Percentiles rank a stretch among this genome's conserved stretches.
phyloP scores from a whole-genome alignment of 2,888 invertebrate genomes.

The Hartigia nigra region DNA sequence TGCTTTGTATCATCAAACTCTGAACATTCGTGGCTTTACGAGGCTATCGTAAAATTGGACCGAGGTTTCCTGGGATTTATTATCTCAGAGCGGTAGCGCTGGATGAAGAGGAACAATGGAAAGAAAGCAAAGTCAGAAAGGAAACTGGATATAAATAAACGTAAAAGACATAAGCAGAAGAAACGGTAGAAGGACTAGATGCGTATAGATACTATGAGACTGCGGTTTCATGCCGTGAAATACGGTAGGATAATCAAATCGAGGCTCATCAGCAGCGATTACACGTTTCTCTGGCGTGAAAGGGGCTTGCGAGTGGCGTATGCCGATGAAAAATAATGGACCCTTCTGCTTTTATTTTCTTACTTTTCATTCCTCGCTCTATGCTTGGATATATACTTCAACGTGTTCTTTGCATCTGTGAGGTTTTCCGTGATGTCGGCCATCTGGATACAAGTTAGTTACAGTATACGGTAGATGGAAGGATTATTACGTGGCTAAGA shows the following conservation, averaged over 20 bases:
- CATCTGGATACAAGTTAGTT: background rate
- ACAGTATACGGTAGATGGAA: background rate
- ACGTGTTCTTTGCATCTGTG: background rate
- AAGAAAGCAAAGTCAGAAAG: background rate
- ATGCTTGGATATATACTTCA: background rate
- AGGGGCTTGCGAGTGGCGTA: background rate
- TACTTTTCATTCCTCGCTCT: background rate
- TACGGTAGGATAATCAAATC: background rate
- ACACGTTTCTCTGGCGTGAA: background rate
- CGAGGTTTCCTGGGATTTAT: constrained; percentile 2
- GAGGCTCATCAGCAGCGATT: background rate
- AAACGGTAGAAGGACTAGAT: background rate
- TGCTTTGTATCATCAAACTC: constrained; percentile 20
- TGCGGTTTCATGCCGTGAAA: background rate
- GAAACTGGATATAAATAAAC: background rate
- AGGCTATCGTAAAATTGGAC: constrained; percentile 6
- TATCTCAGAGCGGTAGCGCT: background rate
- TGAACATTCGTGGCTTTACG: constrained; percentile 2
- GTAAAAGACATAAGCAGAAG: background rate
- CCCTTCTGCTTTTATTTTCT: background rate
- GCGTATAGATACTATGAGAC: background rate
- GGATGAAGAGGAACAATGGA: background rate
- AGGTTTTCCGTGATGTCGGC: too few relatives aligned
- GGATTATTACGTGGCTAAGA: background rate
- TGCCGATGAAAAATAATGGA: background rate